These are phyloP conservation scores for Sinocyclocheilus anophthalmus DNA, from an alignment of 2,113 vertebrate species.

Conservation along the genomic window DNA sequence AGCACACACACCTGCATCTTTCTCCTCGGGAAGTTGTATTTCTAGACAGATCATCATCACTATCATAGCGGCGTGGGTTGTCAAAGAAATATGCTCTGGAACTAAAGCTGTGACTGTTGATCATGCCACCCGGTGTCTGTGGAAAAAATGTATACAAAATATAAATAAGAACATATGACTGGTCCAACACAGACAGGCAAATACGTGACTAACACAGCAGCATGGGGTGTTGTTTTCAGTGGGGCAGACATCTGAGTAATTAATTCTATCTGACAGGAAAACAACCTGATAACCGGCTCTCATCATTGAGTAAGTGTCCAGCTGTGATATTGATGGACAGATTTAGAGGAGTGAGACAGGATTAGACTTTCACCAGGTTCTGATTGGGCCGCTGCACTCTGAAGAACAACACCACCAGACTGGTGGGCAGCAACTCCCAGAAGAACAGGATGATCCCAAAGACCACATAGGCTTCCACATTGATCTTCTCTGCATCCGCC, in stretches of 20 bases:
- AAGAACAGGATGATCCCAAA: constrained; percentile 93
- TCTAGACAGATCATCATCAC: constrained; percentile 91
- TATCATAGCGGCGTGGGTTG: constrained; percentile 93
- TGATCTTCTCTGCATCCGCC: constrained; percentile 80
- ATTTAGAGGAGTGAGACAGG: neutral
- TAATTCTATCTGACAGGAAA: too few species aligned
- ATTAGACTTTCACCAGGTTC: constrained; percentile 84
- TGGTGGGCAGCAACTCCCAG: constrained; percentile 94
- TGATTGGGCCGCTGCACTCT: constrained; percentile 88
- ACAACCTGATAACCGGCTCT: neutral
- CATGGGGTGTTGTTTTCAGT: constrained; percentile 23
- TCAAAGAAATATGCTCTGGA: constrained; percentile 96
- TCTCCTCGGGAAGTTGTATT: constrained; percentile 79
- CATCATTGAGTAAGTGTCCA: constrained; percentile 30
- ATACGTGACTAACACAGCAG: neutral
- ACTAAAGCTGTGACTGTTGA: constrained; percentile 91
- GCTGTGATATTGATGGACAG: constrained; percentile 11
- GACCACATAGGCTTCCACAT: constrained; percentile 85
- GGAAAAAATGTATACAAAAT: constrained; percentile 3
- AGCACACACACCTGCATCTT: constrained; percentile 74
- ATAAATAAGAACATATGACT: neutral
- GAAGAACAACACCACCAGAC: constrained; percentile 91
- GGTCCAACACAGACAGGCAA: constrained; percentile 13
- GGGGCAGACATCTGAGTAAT: neutral
- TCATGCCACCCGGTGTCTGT: constrained; percentile 89